Base-by-base conservation (phyloP, 2,797 vertebrate genomes). In the Amblyopsis hoosieri region DNA sequence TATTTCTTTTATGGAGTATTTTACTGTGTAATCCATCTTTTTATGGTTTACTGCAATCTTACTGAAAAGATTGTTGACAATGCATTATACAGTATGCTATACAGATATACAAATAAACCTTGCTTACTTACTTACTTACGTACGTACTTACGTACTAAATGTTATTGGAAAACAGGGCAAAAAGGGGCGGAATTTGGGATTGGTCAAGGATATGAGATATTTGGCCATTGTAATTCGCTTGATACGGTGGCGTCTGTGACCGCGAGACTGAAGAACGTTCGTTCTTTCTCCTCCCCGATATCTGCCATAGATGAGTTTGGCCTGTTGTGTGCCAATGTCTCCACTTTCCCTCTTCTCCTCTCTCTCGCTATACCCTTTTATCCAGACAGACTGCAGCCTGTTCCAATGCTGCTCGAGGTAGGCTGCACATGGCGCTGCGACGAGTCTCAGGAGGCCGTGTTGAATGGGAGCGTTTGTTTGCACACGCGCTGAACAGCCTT, bases 381-480 rank as follows among this genome's bases (percentile, higher is more conserved):
- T 63, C 65, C 37, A 45, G 50, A 33, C 42, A 33, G 56, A 51
- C 17, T 37, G 58, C 61, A 66, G 45, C 71, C 60, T 53, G 69
- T 52, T 81, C 57, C 62, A 54, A 71, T 70, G 55, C 77, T 72
- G 51, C 66, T 80, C 63, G 66, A 77, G 71, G 81, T 82, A 29
- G 23, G 23, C 23, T 29, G 69, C 81, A 80, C 75, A 84, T 69
- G 74, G 75, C 66, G 59, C 68, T 59, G 52, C 62, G 71, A 84
- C 67, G 76, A 70, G 65, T 54, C 78, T 83, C 79, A 31, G 68
- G 78, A 67, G 76, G 66, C 75, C 60, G 5, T 7, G 3, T 71
- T 92, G 81, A 91, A 91, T 80, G 48, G 79, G 61, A 71, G 66
- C 52, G 81, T 85, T 78, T 86, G 76, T 86, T 82, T 86, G 67